Evolutionary conservation across 1,140 invertebrate species (phyloP).

Genomic region (Drosophila trapezifrons): DNA sequence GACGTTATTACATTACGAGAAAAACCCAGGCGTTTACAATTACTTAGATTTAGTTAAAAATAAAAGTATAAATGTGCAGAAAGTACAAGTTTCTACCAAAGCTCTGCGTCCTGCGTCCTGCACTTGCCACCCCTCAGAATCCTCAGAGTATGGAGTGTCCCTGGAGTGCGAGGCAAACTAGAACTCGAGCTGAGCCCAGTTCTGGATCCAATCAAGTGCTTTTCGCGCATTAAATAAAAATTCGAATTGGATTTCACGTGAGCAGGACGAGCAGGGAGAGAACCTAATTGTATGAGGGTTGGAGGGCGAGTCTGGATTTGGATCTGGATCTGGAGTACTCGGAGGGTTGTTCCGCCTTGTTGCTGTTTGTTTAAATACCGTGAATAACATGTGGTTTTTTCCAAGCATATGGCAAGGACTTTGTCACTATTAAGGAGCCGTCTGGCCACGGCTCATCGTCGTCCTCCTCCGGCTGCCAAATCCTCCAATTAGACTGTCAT

Average conservation of each 20-base stretch:
- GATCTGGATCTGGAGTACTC: conserved; percentile 25
- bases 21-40: too few species aligned
- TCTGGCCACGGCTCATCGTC: conserved; percentile 30
- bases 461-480: conserved; percentile 54
- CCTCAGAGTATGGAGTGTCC: conserved; percentile 31
- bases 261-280: conserved; percentile 23
- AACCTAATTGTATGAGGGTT: conserved; percentile 71
- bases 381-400: conserved; percentile 84
- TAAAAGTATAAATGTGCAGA: too few species aligned
- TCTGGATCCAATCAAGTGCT: conserved; percentile 73
- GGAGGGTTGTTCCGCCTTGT: conserved; percentile 47
- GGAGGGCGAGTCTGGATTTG: conserved; percentile 16
- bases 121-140: conserved; percentile 45
- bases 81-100: conserved; percentile 3
- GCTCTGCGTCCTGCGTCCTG: neutral
- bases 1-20: too few species aligned
- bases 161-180: conserved; percentile 51
- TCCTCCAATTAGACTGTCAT: conserved; percentile 84
- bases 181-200: conserved; percentile 20
- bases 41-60: too few species aligned
- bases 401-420: conserved; percentile 83
- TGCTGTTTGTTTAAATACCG: conserved; percentile 84
- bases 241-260: conserved; percentile 77
- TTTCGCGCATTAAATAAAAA: conserved; percentile 81
- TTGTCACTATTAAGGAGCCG: conserved; percentile 76